Evolutionary conservation across 2,113 vertebrate genomes (phyloP).

Genomic region (Sitta europaea): DNA sequence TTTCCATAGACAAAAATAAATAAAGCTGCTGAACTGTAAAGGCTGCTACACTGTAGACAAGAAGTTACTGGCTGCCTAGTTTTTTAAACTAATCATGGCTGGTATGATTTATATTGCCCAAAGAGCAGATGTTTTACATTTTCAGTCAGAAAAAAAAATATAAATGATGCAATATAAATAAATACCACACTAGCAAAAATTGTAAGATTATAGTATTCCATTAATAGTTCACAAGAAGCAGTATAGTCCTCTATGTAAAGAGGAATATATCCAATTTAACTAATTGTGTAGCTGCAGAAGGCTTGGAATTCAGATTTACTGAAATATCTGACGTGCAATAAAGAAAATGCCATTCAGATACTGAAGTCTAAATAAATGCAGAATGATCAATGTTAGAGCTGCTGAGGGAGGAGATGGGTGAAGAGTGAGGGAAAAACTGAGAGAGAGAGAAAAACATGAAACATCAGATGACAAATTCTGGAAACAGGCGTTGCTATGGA

Average conservation of each 20-base stretch:
- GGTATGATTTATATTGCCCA: neutral
- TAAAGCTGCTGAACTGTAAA: neutral
- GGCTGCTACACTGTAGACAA: neutral
- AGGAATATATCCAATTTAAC: neutral
- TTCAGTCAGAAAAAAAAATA: neutral
- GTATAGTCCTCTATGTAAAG: neutral
- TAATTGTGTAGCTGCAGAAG: neutral
- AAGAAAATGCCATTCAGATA: slow-evolving; percentile 25
- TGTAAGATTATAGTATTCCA: neutral
- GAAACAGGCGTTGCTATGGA: slow-evolving; percentile 62
- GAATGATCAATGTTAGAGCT: slow-evolving; percentile 40
- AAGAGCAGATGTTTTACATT: neutral
- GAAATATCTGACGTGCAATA: slow-evolving; percentile 14
- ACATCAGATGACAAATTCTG: slow-evolving; percentile 68
- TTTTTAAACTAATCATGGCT: neutral
- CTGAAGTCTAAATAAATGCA: slow-evolving; percentile 55
- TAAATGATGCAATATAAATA: neutral
- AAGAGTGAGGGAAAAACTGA: neutral
- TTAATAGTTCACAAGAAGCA: neutral
- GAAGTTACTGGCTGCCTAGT: neutral
- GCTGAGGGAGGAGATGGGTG: neutral
- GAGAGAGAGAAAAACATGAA: slow-evolving; percentile 12
- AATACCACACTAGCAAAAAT: neutral
- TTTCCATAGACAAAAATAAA: neutral
- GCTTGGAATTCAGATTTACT: neutral